Base-by-base conservation (phyloP, 2,888 invertebrate species). In the Synergus gifuensis region DNA sequence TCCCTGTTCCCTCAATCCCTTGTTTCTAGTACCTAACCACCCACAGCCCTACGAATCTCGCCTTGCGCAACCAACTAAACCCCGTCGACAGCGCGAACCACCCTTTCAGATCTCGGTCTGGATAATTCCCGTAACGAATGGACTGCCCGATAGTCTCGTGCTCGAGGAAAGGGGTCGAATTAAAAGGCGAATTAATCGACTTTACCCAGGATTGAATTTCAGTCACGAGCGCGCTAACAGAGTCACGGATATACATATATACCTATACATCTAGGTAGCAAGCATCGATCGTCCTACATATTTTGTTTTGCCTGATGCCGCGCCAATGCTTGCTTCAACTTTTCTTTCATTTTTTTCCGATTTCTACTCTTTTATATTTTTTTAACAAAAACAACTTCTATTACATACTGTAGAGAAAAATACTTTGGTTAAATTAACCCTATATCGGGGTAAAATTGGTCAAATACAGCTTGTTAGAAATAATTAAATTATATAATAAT, bases 81-180 rank as follows among this genome's bases (percentile, higher is more conserved):
- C 81, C 82, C 79, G 28, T 77, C 73, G 79, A 81, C 77, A 82
- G 79, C 82, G 81, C 81, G 82, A 83, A 83, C 83, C 81, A 83
- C 85, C 88, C 88, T 88, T 12, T 87, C 86, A 85, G 85, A 87
- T 86, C 83, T 82, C 82, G 64, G 84, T 82, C 82, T 82, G 86
- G 87, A 87, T 89, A 88, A 88, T 88, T 88, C 86, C 85, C 86
- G 86, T 85, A 87, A 89, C 89, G 86, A 86, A 87, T 86, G 83
- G 84, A 82, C 82, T 81, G 82, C 78, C 79, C 83, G 81, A 83
- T 80, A 84, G 84, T 84, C 83, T 82, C 83, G 83, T 83, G 83
- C 79, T 83, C 84, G 82, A 81, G 82, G 81, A 81, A 69, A 82
- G 83, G 73, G 82, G 83, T 84, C 81, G 86, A 86, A 86, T 88